phyloP scores from a whole-genome alignment of 2,888 invertebrate species.

The Meiosimyza decipiens region DNA sequence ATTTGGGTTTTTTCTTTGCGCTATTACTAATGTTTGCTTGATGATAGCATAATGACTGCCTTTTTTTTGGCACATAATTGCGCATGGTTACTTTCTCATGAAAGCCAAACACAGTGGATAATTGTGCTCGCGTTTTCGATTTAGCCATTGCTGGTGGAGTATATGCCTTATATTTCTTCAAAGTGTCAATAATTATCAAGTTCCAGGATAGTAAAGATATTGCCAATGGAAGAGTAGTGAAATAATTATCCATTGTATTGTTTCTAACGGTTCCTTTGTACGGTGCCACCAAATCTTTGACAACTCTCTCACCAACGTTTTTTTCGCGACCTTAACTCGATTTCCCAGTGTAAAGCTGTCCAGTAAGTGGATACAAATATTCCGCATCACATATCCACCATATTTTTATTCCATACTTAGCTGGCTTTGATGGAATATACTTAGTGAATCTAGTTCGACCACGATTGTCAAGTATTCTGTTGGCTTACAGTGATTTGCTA shows the following conservation, averaged over 20 bases:
- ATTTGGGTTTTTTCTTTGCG: too few relatives aligned
- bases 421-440: too few relatives aligned
- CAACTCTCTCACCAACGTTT: constrained; percentile 43
- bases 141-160: constrained; percentile 10
- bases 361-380: constrained; percentile 35
- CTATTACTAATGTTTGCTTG: too few relatives aligned
- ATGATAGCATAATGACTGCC: too few relatives aligned
- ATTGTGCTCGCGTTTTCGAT: constrained; percentile 17
- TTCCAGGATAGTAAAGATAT: constrained; percentile 2
- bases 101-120: constrained; percentile 21
- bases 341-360: constrained; percentile 40
- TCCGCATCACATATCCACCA: constrained; percentile 33
- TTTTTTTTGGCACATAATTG: constrained; percentile 14
- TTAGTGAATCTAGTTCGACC: constrained; percentile 32
- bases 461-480: constrained; percentile 52
- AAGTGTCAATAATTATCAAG: constrained; percentile 28
- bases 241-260: constrained; percentile 11
- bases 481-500: constrained; percentile 49
- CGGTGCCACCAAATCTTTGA: constrained; percentile 44
- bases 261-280: constrained; percentile 16
- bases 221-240: constrained; percentile 19
- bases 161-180: constrained; percentile 12
- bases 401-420: too few relatives aligned
- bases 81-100: constrained; percentile 11
- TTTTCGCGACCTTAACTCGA: constrained; percentile 45